These are phyloP conservation scores for Actinia tenebrosa DNA, from an alignment of 64 coral and sea anemone genomes.

Conservation along the genomic window DNA sequence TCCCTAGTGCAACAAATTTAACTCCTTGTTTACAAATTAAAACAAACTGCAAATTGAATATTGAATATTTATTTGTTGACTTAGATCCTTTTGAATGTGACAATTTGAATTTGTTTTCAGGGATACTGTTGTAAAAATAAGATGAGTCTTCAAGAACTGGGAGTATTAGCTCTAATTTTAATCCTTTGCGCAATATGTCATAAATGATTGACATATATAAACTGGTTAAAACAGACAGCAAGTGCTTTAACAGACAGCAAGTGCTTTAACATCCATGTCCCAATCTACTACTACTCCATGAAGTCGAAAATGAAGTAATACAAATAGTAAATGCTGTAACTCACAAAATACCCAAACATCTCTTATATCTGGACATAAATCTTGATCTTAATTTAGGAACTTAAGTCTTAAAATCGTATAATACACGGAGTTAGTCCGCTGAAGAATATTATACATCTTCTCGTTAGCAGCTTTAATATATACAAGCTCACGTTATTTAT, in stretches of 20 bases:
- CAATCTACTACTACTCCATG: too few species aligned
- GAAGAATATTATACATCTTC: too few species aligned
- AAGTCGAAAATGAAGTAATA: too few species aligned
- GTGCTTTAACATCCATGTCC: background rate
- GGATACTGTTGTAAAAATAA: background rate
- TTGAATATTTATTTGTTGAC: background rate
- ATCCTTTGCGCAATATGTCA: background rate
- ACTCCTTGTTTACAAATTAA: background rate
- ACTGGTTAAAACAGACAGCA: background rate
- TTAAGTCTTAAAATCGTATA: background rate
- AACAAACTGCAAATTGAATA: background rate
- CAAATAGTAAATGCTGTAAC: background rate
- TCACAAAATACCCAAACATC: background rate
- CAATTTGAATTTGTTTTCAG: background rate
- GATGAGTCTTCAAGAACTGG: background rate
- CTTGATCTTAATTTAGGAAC: background rate
- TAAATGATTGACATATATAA: background rate
- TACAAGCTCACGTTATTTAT: too few species aligned
- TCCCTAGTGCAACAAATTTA: background rate
- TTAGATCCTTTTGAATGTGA: background rate
- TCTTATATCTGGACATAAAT: background rate
- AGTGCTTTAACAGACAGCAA: background rate
- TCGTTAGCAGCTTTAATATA: too few species aligned
- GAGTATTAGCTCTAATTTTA: background rate
- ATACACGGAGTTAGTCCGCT: background rate